Evolutionary conservation across 2,797 vertebrate species (phyloP).

Genomic region (Mormyrus proboscirostris): DNA sequence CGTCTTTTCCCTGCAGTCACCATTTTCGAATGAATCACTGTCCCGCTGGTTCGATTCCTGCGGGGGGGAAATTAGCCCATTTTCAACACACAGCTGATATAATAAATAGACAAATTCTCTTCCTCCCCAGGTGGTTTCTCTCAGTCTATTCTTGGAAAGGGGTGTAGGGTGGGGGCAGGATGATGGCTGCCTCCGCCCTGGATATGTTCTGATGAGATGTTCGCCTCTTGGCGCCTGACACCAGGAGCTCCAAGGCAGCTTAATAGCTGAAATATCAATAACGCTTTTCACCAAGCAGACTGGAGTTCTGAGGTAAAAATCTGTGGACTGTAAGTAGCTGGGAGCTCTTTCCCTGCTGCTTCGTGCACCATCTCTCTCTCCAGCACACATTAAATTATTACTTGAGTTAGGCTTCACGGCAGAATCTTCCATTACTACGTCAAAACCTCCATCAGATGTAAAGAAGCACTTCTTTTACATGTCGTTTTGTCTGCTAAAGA

Average conservation of each 20-base stretch:
- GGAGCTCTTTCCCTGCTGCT: neutral
- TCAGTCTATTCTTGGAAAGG: slow-evolving; percentile 1
- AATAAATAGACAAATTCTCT: slow-evolving; percentile 1
- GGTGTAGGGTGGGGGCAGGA: neutral
- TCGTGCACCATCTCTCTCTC: neutral
- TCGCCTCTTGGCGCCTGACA: neutral
- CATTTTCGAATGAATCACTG: neutral
- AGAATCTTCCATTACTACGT: neutral
- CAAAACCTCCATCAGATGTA: neutral
- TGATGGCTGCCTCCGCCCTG: neutral
- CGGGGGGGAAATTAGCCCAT: slow-evolving; percentile 5
- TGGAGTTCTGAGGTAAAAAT: neutral
- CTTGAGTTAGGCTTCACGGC: neutral
- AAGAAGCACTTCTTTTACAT: neutral
- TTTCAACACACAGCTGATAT: slow-evolving; percentile 6
- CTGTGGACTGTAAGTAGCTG: neutral
- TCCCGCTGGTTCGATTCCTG: slow-evolving; percentile 4
- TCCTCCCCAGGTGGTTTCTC: neutral
- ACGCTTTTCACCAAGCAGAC: neutral
- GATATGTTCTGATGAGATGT: neutral
- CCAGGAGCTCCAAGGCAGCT: neutral
- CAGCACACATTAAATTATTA: neutral
- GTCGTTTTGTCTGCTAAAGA: neutral
- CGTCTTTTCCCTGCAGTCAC: neutral
- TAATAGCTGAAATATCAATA: neutral